Conservation (phyloP, 2,113 vertebrate species). For the Pelobates fuscus region DNA sequence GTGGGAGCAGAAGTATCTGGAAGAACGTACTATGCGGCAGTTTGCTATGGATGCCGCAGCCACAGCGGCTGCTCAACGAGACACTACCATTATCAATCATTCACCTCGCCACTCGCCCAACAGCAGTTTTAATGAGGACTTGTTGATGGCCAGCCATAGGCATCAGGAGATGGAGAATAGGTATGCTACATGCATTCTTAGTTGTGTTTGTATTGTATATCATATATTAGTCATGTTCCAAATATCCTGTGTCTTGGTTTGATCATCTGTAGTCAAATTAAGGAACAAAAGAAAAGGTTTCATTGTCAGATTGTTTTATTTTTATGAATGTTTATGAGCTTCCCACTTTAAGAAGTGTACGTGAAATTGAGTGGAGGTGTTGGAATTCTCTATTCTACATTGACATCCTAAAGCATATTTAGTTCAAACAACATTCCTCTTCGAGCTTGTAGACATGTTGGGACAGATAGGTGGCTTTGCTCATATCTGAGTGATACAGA, state of each 20-base stretch:
- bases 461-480: not conserved
- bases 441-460: not conserved
- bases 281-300: too few relatives aligned
- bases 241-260: too few relatives aligned
- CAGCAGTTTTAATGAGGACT: slow-evolving; percentile 90
- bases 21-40: slow-evolving; percentile 96
- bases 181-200: too few relatives aligned
- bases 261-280: too few relatives aligned
- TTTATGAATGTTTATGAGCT: too few relatives aligned
- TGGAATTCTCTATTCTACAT: too few relatives aligned
- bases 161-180: slow-evolving; percentile 97
- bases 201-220: too few relatives aligned
- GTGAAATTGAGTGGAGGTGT: too few relatives aligned
- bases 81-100: slow-evolving; percentile 96
- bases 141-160: slow-evolving; percentile 79
- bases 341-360: too few relatives aligned
- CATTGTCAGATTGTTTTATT: too few relatives aligned
- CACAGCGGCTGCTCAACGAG: slow-evolving; percentile 90
- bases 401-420: too few relatives aligned
- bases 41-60: slow-evolving; percentile 96
- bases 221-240: too few relatives aligned
- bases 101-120: slow-evolving; percentile 88
- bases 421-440: not conserved
- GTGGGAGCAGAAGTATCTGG: slow-evolving; percentile 97
- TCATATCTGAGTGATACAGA: not conserved